Evolutionary conservation across 1,140 invertebrate species (phyloP), one percentile per base, ranked within the genome.

Genomic region (Pantala flavescens): DNA sequence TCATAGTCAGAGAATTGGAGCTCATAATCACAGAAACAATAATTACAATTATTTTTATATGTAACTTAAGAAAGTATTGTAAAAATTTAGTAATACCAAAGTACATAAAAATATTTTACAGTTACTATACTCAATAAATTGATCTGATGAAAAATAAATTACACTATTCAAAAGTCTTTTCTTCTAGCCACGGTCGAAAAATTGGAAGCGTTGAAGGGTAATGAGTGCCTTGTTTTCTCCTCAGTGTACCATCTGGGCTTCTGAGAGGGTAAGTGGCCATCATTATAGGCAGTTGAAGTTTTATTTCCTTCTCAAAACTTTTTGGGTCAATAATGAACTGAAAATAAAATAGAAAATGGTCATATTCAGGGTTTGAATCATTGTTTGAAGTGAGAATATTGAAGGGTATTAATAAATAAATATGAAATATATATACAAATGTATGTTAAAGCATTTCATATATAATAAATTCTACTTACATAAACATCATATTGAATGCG

Each of bases 401-500:
- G 14, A 14, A 14, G 49, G 14, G n/a, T 9, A 36, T 2, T 36
- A 36, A 36, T 36, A 36, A 5, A 9, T 36, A 36, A 5, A 9
- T 5, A 9, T 36, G 28, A 36, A 36, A 36, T 5, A 5, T 9
- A 36, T 9, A 2, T 5, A 9, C 28, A 36, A 36, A 36, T 5
- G 9, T 36, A 36, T 36, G 9, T 36, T 36, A 36, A n/a, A 5
- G 28, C 28, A 36, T 36, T 5, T 36, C n/a, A 36, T 36, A 36
- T 36, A 36, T 36, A 7, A 1, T 63, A 14, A 9, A 63, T 49
- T 49, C 74, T 78, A 91, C 93, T 93, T 84, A 97, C 95, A 83
- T 93, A 95, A 71, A 98, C 92, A 82, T 96, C 93, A 82, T 98
- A 98, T 78, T 95, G 90, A 76, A 98, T 94, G 81, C 93, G 90